Evolutionary conservation across 1,140 invertebrate genomes (phyloP).

Genomic region (Cataglyphis hispanica): DNA sequence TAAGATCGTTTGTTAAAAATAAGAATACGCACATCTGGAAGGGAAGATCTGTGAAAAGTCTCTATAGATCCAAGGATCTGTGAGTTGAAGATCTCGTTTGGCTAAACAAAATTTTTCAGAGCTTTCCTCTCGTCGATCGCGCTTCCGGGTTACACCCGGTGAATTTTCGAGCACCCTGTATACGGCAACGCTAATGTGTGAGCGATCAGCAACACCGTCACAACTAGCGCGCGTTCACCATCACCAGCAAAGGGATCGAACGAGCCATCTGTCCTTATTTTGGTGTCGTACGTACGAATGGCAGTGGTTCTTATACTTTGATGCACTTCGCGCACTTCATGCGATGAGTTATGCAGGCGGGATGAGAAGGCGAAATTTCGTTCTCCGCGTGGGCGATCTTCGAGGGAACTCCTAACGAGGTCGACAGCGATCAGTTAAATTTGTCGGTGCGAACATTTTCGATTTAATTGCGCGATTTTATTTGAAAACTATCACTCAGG

Average conservation of each 20-base stretch:
- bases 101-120: not conserved
- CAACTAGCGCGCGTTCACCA: slow-evolving; percentile 53
- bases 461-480: slow-evolving; percentile 34
- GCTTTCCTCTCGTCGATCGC: not conserved
- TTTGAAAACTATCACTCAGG: not conserved
- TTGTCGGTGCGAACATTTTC: slow-evolving; percentile 38
- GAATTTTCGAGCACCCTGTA: slow-evolving; percentile 49
- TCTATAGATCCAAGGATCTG: not conserved
- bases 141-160: not conserved
- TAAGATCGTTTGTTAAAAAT: not conserved
- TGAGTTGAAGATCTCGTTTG: not conserved
- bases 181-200: slow-evolving; percentile 34
- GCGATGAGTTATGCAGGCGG: slow-evolving; percentile 61
- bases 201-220: slow-evolving; percentile 61
- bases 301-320: slow-evolving; percentile 82
- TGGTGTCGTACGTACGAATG: slow-evolving; percentile 67
- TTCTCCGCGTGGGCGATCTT: slow-evolving; percentile 52
- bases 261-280: slow-evolving; percentile 79
- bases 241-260: slow-evolving; percentile 63
- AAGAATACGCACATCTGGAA: not conserved
- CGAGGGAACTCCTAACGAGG: slow-evolving; percentile 55
- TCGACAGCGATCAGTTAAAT: slow-evolving; percentile 47
- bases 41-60: not conserved
- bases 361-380: slow-evolving; percentile 77
- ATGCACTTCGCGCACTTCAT: slow-evolving; percentile 79